Conservation (phyloP, 2,797 vertebrate genomes). For the Macrochelys suwanniensis region DNA sequence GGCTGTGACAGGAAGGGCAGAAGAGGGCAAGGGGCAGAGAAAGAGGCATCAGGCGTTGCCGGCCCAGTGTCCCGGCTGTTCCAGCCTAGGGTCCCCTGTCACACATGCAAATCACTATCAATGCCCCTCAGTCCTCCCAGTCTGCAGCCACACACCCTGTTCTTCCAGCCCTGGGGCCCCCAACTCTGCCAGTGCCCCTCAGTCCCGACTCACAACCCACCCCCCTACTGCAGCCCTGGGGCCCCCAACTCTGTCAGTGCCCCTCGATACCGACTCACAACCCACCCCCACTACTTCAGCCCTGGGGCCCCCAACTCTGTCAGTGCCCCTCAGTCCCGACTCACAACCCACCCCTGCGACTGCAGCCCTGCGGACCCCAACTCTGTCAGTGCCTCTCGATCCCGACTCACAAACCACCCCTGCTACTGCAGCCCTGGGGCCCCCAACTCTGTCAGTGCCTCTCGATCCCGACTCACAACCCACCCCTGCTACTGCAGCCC, state of each 20-base stretch:
- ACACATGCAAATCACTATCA: not conserved
- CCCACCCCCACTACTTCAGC: rapidly evolving
- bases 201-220: rapidly evolving
- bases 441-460: too few species aligned
- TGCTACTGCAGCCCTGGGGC: rapidly evolving
- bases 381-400: too few species aligned
- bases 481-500: rapidly evolving
- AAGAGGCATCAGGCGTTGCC: slow-evolving; percentile 61
- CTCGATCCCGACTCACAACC: rapidly evolving
- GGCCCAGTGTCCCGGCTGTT: not conserved
- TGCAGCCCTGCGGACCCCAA: too few species aligned
- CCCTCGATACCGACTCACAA: rapidly evolving
- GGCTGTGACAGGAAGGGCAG: slow-evolving; percentile 42
- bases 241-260: too few species aligned
- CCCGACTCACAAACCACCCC: not conserved
- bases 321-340: too few species aligned
- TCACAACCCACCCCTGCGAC: rapidly evolving
- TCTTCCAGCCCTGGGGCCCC: not conserved
- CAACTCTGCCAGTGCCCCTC: not conserved
- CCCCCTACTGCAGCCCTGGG: not conserved
- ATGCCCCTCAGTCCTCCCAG: not conserved
- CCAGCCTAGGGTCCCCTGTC: not conserved
- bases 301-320: too few species aligned
- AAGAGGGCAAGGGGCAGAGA: slow-evolving; percentile 59
- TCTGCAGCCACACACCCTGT: not conserved